Evolutionary conservation across 2,888 invertebrate species (phyloP).

Genomic region (Lacanobia oleracea): DNA sequence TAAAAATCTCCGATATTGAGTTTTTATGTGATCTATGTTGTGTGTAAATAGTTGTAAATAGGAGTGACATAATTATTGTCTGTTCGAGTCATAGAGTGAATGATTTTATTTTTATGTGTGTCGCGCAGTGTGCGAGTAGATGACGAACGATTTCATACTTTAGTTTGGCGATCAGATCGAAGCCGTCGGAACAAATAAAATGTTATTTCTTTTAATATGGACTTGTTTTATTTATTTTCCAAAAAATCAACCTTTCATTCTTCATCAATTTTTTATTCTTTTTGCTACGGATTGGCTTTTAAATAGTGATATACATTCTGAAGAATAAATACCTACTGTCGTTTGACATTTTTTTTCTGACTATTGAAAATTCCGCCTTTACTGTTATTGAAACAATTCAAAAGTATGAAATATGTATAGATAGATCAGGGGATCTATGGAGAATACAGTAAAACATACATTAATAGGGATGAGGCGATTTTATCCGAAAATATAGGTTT

Average conservation of each 20-base stretch:
- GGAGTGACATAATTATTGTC: slow-evolving; percentile 63
- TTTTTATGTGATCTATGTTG: slow-evolving; percentile 61
- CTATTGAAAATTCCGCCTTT: no score
- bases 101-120: slow-evolving; percentile 69
- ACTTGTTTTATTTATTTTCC: slow-evolving; percentile 59
- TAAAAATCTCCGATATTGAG: slow-evolving; percentile 59
- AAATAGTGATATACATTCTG: no score
- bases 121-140: slow-evolving; percentile 37
- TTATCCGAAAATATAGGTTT: no score
- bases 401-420: no score
- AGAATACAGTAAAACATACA: no score
- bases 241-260: neutral
- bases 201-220: slow-evolving; percentile 84
- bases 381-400: no score
- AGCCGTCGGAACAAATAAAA: slow-evolving; percentile 82
- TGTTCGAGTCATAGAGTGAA: slow-evolving; percentile 69
- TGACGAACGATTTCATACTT: slow-evolving; percentile 59
- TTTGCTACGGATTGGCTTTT: neutral
- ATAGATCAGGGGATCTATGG: no score
- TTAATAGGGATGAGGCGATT: no score
- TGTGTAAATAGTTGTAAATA: slow-evolving; percentile 78
- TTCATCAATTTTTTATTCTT: neutral
- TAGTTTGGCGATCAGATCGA: slow-evolving; percentile 68
- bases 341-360: no score
- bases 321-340: no score